These are phyloP conservation scores for Geothlypis trichas DNA, from an alignment of 2,113 vertebrate species.

Conservation along the genomic window DNA sequence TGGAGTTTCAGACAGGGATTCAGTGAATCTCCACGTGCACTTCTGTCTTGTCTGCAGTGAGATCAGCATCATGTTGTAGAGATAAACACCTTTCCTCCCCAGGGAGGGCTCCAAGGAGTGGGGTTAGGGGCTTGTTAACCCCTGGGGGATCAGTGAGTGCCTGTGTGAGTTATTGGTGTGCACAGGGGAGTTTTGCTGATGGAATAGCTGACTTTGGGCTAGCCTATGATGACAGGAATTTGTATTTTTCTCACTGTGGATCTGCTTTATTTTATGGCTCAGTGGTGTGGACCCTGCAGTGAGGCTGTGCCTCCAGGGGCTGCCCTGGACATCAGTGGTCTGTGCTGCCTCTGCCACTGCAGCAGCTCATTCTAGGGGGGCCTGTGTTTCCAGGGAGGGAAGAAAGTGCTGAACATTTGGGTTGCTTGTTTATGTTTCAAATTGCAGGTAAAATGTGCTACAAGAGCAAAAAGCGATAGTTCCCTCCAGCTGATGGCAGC, in stretches of 20 bases:
- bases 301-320: not conserved
- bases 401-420: not conserved
- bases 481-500: not conserved
- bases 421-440: not conserved
- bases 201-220: not conserved
- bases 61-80: not conserved
- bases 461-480: not conserved
- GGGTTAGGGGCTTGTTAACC: not conserved
- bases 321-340: not conserved
- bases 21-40: not conserved
- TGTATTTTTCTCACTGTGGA: not conserved
- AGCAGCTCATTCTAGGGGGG: not conserved
- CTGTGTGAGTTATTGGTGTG: not conserved
- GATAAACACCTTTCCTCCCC: not conserved
- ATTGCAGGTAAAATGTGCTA: not conserved
- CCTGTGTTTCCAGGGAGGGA: not conserved
- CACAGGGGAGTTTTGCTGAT: not conserved
- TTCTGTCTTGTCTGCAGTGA: not conserved
- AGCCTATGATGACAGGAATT: not conserved
- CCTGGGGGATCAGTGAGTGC: accelerated
- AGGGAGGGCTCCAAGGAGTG: not conserved
- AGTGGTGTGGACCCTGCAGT: not conserved
- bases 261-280: not conserved
- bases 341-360: not conserved
- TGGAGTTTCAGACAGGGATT: not conserved